These are phyloP conservation scores for Chloroclysta siterata DNA, from an alignment of 2,888 invertebrate genomes.

Conservation along the genomic window DNA sequence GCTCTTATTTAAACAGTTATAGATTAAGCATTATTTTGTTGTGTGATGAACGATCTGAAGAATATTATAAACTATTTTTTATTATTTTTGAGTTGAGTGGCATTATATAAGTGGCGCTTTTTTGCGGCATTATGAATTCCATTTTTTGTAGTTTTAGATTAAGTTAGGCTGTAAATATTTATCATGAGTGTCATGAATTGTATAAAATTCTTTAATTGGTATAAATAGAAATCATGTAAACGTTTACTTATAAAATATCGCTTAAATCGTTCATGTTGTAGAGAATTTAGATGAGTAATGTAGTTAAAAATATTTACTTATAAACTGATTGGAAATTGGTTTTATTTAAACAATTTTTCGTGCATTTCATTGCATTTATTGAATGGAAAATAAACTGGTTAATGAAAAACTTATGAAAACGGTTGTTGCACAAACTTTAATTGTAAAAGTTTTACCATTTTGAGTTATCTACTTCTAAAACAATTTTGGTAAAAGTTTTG, in stretches of 20 bases:
- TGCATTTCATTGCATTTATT: constrained; percentile 48
- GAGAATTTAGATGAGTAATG: constrained; percentile 67
- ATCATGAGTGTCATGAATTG: constrained; percentile 63
- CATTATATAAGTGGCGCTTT: constrained; percentile 38
- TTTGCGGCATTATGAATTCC: constrained; percentile 39
- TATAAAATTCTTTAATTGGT: constrained; percentile 71
- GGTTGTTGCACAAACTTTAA: neutral
- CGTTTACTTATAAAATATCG: constrained; percentile 67
- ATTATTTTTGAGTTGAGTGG: constrained; percentile 48
- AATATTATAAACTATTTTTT: constrained; percentile 38
- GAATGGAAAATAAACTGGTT: constrained; percentile 22
- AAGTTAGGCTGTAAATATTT: constrained; percentile 73
- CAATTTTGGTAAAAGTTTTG: constrained; percentile 29
- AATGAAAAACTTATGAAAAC: neutral
- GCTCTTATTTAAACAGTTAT: constrained; percentile 42
- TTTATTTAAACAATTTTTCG: constrained; percentile 29
- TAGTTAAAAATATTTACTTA: constrained; percentile 57
- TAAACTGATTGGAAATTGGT: constrained; percentile 40
- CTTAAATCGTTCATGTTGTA: constrained; percentile 82
- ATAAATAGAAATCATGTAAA: constrained; percentile 68
- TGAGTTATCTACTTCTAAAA: constrained; percentile 9
- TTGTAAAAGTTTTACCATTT: neutral
- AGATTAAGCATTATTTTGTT: constrained; percentile 42
- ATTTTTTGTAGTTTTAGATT: constrained; percentile 37
- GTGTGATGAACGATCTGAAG: constrained; percentile 61